Percentiles rank a stretch among this genome's conserved stretches.
Evolutionary conservation across 92 coral and sea anemone genomes (phyloP).

Genomic region (Parazoanthus atlanticus): DNA sequence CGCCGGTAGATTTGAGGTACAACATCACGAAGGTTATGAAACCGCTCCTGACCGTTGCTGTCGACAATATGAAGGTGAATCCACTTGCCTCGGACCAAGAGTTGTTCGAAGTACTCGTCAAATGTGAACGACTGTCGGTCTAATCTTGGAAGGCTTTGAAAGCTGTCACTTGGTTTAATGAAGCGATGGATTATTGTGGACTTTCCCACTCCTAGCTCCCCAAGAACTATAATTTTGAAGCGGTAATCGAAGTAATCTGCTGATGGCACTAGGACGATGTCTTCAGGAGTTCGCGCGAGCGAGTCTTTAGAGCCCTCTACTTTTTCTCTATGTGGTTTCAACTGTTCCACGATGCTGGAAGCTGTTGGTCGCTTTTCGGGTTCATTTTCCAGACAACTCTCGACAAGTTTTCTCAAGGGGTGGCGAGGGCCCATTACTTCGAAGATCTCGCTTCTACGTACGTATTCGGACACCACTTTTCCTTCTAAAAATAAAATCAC

Average conservation of each 20-base stretch:
- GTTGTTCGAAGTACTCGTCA: constrained; percentile 68
- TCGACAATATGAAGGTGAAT: constrained; percentile 79
- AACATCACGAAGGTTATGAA: constrained; percentile 41
- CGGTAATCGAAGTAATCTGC: constrained; percentile 56
- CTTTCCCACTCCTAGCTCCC: constrained; percentile 76
- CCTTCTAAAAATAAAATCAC: constrained; percentile 58
- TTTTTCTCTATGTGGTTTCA: constrained; percentile 45
- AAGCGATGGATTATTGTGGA: constrained; percentile 72
- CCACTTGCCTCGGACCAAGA: constrained; percentile 68
- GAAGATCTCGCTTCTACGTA: constrained; percentile 75
- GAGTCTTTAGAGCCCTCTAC: constrained; percentile 20
- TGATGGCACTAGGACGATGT: background rate
- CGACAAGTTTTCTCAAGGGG: constrained; percentile 70
- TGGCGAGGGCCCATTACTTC: constrained; percentile 76
- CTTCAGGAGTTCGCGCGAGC: constrained; percentile 28
- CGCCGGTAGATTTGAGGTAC: constrained; percentile 73
- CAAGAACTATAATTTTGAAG: constrained; percentile 76
- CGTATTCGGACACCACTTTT: constrained; percentile 69
- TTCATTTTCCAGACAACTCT: constrained; percentile 62
- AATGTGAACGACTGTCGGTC: constrained; percentile 32
- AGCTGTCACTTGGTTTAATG: constrained; percentile 47
- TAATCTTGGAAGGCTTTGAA: constrained; percentile 12
- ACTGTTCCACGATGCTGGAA: constrained; percentile 42
- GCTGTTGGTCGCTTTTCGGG: constrained; percentile 80
- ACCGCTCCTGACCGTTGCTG: constrained; percentile 64